Evolutionary conservation across 2,113 vertebrate species (phyloP).

Genomic region (Taxidea taxus): DNA sequence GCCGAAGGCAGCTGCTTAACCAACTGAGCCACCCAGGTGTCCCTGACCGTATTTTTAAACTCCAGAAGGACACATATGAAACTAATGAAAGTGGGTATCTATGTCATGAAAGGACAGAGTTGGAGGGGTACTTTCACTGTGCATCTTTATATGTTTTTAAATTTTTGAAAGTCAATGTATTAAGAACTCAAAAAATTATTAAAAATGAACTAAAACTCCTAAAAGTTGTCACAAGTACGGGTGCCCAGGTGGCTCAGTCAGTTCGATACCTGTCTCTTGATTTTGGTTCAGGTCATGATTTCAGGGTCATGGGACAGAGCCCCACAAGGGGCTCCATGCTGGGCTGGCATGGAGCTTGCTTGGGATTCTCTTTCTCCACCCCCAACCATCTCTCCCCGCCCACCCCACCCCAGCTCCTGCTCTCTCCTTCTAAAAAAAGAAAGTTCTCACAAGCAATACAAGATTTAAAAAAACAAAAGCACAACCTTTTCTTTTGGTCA

Average conservation of each 20-base stretch:
- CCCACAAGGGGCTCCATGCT: neutral
- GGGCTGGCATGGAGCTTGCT: neutral
- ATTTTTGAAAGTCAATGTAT: neutral
- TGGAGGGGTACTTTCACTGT: neutral
- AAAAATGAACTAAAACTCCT: neutral
- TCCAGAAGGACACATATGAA: neutral
- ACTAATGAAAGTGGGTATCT: neutral
- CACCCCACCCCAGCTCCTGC: neutral
- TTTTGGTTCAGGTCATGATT: neutral
- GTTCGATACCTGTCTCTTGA: neutral
- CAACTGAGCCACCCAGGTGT: no score
- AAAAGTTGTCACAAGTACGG: neutral
- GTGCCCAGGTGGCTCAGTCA: neutral
- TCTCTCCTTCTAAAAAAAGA: neutral
- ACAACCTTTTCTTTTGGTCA: neutral
- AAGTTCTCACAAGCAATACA: neutral
- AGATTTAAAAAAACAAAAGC: neutral
- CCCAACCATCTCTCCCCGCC: rapidly evolving
- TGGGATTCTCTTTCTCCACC: neutral
- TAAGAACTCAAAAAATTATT: neutral
- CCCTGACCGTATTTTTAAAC: neutral
- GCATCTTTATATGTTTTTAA: neutral
- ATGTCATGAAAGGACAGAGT: neutral
- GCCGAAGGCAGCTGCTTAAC: no score
- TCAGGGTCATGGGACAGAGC: neutral